Evolutionary conservation across 1,140 invertebrate genomes (phyloP).

Genomic region (Drepana arcuata): DNA sequence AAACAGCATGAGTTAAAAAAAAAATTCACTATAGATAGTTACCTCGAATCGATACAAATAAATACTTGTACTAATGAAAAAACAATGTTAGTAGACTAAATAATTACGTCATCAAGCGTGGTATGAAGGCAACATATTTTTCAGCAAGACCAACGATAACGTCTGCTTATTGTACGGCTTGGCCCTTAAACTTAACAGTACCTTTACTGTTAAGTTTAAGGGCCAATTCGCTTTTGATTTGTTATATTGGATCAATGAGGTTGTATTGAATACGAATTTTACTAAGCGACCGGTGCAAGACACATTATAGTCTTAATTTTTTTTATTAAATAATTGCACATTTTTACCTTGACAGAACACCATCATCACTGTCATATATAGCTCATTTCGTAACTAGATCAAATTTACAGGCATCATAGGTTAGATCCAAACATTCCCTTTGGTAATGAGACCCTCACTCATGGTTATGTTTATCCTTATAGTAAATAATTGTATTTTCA

Average conservation of each 20-base stretch:
- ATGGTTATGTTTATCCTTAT: slow-evolving; percentile 1
- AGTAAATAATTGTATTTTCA: background rate
- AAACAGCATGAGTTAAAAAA: too few relatives aligned
- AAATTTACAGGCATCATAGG: background rate
- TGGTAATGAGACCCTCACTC: background rate
- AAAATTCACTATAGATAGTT: too few relatives aligned
- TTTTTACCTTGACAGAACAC: background rate
- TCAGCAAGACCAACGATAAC: background rate
- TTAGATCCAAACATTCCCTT: background rate
- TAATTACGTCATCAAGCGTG: background rate
- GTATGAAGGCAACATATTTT: background rate
- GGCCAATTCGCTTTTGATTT: too few relatives aligned
- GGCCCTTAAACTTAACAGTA: too few relatives aligned
- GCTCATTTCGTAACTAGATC: background rate
- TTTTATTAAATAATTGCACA: background rate
- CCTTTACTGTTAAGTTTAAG: too few relatives aligned
- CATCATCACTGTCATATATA: background rate
- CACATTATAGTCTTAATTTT: background rate
- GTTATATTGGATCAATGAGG: too few relatives aligned
- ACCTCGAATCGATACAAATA: too few relatives aligned
- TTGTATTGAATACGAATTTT: too few relatives aligned
- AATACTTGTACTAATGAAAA: too few relatives aligned
- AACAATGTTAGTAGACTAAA: too few relatives aligned
- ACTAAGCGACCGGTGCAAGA: too few relatives aligned
- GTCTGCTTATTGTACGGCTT: too few relatives aligned